Evolutionary conservation across 2,797 vertebrate species (phyloP).

Genomic region (Gila robusta): DNA sequence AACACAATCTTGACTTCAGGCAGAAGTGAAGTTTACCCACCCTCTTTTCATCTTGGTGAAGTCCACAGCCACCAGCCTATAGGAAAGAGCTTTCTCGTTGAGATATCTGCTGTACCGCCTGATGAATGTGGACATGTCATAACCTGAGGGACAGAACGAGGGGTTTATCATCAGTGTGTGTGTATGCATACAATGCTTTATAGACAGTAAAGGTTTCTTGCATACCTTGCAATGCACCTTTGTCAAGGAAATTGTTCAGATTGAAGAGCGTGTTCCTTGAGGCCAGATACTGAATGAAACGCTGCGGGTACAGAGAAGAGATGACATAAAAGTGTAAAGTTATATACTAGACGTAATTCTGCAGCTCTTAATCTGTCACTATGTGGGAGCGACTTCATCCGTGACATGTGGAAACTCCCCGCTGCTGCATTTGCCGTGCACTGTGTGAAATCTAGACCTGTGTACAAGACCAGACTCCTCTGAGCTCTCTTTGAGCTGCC

Average conservation of each 20-base stretch:
- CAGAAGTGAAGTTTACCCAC: constrained; percentile 71
- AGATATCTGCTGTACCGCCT: constrained; percentile 94
- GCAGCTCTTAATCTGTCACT: constrained; percentile 24
- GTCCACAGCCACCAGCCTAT: constrained; percentile 92
- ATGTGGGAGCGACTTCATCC: neutral
- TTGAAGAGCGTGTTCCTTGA: constrained; percentile 95
- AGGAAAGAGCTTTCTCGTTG: constrained; percentile 96
- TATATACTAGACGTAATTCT: neutral
- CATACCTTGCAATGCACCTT: constrained; percentile 93
- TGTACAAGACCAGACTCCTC: constrained; percentile 39
- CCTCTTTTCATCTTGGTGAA: constrained; percentile 97
- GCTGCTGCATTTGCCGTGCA: constrained; percentile 17
- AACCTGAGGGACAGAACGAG: constrained; percentile 79
- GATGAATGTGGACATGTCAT: constrained; percentile 95
- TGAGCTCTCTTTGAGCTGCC: constrained; percentile 13
- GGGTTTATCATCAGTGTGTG: neutral
- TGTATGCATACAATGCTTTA: neutral
- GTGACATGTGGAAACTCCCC: constrained; percentile 21
- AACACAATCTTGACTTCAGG: constrained; percentile 10
- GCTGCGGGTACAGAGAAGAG: constrained; percentile 74
- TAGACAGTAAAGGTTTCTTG: neutral
- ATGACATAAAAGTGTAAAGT: neutral
- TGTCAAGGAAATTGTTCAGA: constrained; percentile 96
- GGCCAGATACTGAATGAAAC: constrained; percentile 95
- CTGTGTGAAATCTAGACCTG: neutral